Percentiles rank a stretch among this genome's conserved stretches.
Conservation (phyloP, 2,888 invertebrate species). For the Galerucella nymphaeae region DNA sequence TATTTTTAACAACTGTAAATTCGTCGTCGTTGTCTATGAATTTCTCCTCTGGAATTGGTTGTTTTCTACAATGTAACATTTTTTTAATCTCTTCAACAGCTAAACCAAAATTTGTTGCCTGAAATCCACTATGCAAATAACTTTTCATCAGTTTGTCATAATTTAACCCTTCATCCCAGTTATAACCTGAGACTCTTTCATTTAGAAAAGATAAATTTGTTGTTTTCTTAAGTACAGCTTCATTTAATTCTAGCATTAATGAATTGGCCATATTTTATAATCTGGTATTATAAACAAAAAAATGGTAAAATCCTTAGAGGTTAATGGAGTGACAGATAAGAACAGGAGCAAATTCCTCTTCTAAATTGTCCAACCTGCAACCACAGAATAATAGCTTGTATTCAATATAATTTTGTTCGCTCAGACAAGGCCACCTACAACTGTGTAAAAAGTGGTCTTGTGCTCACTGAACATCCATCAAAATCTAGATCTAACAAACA, state of each 20-base stretch:
- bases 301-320: not conserved
- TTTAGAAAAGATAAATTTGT: slow-evolving; percentile 55
- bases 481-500: too few species aligned
- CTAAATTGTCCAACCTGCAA: too few species aligned
- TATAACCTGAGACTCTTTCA: slow-evolving; percentile 82
- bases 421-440: too few species aligned
- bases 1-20: slow-evolving; percentile 79
- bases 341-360: too few species aligned
- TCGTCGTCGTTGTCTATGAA: slow-evolving; percentile 80
- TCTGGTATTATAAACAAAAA: not conserved
- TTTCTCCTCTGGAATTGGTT: slow-evolving; percentile 76
- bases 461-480: too few species aligned
- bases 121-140: slow-evolving; percentile 90
- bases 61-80: slow-evolving; percentile 84
- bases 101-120: slow-evolving; percentile 94
- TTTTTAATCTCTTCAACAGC: slow-evolving; percentile 91
- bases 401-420: too few species aligned
- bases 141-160: slow-evolving; percentile 85
- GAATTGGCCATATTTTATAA: slow-evolving; percentile 38
- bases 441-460: too few species aligned
- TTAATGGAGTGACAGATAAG: not conserved
- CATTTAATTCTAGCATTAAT: slow-evolving; percentile 41
- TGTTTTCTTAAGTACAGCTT: slow-evolving; percentile 58
- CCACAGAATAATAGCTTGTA: too few species aligned
- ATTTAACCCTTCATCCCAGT: slow-evolving; percentile 91